Conservation (phyloP, 2,888 invertebrate species). For the Ashinkailepas kermadecensis region DNA sequence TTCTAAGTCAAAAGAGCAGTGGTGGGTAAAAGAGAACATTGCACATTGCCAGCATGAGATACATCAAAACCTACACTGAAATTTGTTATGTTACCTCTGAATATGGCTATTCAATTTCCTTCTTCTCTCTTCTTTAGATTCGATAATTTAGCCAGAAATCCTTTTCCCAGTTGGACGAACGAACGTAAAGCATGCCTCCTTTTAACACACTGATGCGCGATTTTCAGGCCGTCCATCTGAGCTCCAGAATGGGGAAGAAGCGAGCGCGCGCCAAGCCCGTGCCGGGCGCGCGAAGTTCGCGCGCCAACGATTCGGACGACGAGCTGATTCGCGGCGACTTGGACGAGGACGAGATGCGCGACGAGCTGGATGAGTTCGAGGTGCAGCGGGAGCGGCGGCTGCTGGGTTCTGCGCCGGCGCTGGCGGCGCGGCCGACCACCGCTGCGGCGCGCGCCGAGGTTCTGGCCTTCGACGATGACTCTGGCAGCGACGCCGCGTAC, state of each 20-base stretch:
- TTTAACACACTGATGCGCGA: no score
- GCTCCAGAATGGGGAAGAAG: not conserved
- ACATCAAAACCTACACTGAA: no score
- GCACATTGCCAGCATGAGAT: no score
- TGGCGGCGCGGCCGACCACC: not conserved
- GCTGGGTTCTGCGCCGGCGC: not conserved
- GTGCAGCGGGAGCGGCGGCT: not conserved
- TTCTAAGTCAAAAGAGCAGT: no score
- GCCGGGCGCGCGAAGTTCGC: not conserved
- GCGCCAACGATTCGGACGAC: not conserved
- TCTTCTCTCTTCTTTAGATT: no score
- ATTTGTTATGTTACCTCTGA: no score
- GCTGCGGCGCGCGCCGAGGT: not conserved
- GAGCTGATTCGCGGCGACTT: not conserved
- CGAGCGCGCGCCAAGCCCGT: not conserved
- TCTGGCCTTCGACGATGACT: conserved; percentile 8
- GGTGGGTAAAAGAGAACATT: no score
- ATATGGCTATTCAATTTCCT: no score
- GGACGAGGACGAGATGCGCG: conserved; percentile 16
- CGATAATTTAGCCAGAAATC: no score
- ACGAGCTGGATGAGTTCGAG: conserved; percentile 11
- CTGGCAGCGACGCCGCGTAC: not conserved
- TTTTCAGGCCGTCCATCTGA: no score
- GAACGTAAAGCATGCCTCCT: no score
- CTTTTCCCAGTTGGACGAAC: no score